Conservation (phyloP, 92 coral and sea anemone species). For the Zoanthus sociatus region DNA sequence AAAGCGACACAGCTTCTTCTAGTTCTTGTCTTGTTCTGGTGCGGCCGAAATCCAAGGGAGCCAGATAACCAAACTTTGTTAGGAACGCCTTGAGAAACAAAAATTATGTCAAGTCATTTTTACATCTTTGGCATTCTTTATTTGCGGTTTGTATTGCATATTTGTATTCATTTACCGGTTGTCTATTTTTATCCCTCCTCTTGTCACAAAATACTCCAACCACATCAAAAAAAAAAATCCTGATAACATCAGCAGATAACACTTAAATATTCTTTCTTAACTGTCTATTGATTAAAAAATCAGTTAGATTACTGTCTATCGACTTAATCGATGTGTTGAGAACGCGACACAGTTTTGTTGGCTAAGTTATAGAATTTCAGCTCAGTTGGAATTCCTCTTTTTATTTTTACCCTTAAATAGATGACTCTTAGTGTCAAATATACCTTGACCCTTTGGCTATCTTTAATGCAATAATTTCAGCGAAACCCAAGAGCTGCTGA, state of each 20-base stretch:
- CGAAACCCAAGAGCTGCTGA: too few species aligned
- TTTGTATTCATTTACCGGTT: neutral
- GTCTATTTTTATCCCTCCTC: neutral
- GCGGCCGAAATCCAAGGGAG: slow-evolving; percentile 50
- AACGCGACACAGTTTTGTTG: neutral
- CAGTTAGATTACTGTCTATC: neutral
- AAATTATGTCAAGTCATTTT: neutral
- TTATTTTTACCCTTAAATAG: too few species aligned
- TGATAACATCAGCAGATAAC: too few species aligned
- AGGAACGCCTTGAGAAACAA: slow-evolving; percentile 53
- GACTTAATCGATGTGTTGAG: neutral
- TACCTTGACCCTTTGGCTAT: neutral
- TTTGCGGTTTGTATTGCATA: neutral
- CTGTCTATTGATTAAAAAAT: too few species aligned
- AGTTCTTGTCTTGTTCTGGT: slow-evolving; percentile 48
- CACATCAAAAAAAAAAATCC: too few species aligned
- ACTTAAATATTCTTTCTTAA: too few species aligned
- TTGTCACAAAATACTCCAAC: neutral
- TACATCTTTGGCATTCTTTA: neutral
- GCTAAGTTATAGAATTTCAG: neutral
- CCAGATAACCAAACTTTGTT: slow-evolving; percentile 61
- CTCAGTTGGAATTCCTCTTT: neutral
- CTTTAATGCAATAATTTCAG: too few species aligned
- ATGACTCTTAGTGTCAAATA: too few species aligned
- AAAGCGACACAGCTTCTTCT: slow-evolving; percentile 60